These are phyloP conservation scores for Leucoraja erinaceus DNA, from an alignment of 2,113 vertebrate genomes.

Conservation along the genomic window DNA sequence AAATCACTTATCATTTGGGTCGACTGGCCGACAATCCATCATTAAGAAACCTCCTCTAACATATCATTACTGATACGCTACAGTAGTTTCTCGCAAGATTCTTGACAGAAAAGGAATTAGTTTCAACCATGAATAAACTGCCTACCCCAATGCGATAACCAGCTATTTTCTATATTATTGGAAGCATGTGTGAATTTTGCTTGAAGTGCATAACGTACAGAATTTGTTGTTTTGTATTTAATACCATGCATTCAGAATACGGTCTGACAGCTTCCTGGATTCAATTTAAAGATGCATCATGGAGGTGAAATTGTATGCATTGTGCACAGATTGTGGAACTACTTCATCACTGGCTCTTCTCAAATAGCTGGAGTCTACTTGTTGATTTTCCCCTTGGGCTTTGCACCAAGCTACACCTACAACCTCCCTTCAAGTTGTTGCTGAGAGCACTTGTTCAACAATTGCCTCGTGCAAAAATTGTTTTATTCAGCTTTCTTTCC, in stretches of 20 bases:
- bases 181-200: neutral
- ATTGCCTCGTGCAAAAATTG: neutral
- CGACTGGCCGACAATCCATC: neutral
- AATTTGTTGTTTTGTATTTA: neutral
- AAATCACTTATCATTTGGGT: neutral
- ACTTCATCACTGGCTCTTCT: neutral
- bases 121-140: neutral
- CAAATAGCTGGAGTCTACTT: neutral
- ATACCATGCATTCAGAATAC: neutral
- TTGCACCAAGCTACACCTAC: neutral
- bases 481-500: neutral
- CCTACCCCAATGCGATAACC: neutral
- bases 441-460: neutral
- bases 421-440: neutral
- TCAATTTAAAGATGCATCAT: neutral
- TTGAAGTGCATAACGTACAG: neutral
- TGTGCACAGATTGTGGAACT: neutral
- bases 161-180: slow-evolving; percentile 7
- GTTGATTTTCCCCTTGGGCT: neutral
- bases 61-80: neutral
- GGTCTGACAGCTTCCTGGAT: neutral
- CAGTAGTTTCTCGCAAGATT: neutral
- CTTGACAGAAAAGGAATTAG: slow-evolving; percentile 20
- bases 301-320: neutral
- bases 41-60: slow-evolving; percentile 11